Evolutionary conservation across 2,797 vertebrate species (phyloP).

Genomic region (Antrozous pallidus): DNA sequence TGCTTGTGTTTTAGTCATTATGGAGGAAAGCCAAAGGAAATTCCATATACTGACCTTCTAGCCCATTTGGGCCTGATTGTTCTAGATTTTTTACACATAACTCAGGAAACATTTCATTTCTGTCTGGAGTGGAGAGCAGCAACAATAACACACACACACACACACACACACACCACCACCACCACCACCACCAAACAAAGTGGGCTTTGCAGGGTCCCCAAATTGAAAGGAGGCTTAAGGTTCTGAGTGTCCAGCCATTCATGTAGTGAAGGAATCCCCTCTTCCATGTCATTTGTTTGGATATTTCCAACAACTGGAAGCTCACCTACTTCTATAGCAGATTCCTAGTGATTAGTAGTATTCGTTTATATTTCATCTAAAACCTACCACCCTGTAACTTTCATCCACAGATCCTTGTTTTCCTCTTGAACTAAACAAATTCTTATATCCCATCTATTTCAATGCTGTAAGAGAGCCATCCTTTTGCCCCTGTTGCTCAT

Average conservation of each 20-base stretch:
- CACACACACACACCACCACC: not conserved
- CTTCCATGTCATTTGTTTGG: not conserved
- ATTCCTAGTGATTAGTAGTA: slow-evolving; percentile 25
- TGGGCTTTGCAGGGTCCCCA: not conserved
- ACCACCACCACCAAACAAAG: not conserved
- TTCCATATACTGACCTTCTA: slow-evolving; percentile 13
- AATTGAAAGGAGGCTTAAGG: slow-evolving; percentile 3
- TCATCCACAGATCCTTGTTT: slow-evolving; percentile 14
- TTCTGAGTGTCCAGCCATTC: not conserved
- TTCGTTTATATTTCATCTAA: slow-evolving; percentile 38
- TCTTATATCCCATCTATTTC: slow-evolving; percentile 20
- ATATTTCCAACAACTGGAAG: not conserved
- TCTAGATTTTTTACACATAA: not conserved
- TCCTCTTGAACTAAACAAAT: slow-evolving; percentile 38
- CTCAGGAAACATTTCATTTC: slow-evolving; percentile 51
- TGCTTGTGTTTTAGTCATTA: not conserved
- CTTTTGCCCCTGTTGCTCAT: slow-evolving; percentile 30
- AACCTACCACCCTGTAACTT: slow-evolving; percentile 37
- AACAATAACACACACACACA: not conserved
- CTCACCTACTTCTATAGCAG: not conserved
- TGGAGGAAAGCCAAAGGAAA: not conserved
- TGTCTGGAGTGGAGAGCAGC: not conserved
- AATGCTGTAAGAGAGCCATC: slow-evolving; percentile 1
- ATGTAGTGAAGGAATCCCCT: not conserved
- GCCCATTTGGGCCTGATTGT: not conserved